Conservation (phyloP, 2,888 invertebrate species). For the Unio delphinus region DNA sequence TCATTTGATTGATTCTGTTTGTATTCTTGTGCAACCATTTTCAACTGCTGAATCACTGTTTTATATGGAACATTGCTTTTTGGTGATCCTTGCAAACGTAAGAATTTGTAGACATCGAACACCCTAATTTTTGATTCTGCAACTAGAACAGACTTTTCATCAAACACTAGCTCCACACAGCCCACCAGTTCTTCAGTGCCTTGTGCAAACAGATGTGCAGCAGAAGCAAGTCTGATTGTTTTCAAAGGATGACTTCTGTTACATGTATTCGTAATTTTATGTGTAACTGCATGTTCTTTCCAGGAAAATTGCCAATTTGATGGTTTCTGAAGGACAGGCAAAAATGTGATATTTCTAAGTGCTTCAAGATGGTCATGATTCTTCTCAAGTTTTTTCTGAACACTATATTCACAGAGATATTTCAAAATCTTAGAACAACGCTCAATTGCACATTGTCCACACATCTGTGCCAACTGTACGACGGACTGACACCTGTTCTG, state of each 20-base stretch:
- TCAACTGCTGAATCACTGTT: constrained; percentile 4
- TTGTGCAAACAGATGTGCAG: constrained; percentile 1
- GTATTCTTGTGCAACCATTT: no score
- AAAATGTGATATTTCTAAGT: constrained; percentile 2
- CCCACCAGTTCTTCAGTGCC: constrained; percentile 2
- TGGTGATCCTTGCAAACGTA: no score
- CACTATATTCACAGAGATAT: not conserved
- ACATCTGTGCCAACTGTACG: not conserved
- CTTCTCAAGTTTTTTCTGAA: not conserved
- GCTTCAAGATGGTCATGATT: not conserved
- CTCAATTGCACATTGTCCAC: not conserved
- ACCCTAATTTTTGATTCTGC: no score
- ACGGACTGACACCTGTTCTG: not conserved
- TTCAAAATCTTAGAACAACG: not conserved
- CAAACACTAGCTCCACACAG: constrained; percentile 1
- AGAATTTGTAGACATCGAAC: no score
- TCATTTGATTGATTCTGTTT: no score
- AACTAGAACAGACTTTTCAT: not conserved
- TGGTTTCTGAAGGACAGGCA: constrained; percentile 4
- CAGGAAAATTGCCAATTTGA: constrained; percentile 2
- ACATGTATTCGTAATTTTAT: no score
- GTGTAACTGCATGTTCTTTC: constrained; percentile 5
- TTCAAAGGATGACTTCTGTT: no score
- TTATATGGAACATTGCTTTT: not conserved
- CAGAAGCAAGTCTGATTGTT: not conserved